Evolutionary conservation across 2,888 invertebrate genomes (phyloP).

Genomic region (Cryptocephalus primarius): DNA sequence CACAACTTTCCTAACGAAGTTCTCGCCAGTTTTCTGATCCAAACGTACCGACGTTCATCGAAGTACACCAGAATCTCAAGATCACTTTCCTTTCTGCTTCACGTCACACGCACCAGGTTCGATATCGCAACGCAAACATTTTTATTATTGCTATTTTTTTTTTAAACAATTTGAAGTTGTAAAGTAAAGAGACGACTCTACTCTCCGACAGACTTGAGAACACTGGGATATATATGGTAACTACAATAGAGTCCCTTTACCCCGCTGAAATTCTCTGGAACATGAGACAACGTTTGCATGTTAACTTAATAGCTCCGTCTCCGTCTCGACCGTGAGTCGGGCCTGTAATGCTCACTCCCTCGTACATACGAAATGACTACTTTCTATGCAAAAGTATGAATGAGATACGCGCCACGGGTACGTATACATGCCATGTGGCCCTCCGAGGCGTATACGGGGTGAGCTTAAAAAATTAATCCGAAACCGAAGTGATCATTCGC

Average conservation of each 20-base stretch:
- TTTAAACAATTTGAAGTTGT: no score
- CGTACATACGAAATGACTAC: constrained; percentile 43
- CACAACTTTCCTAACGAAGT: no score
- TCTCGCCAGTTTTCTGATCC: no score
- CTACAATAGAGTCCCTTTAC: constrained; percentile 36
- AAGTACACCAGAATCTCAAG: no score
- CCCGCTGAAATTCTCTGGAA: constrained; percentile 38
- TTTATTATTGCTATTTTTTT: no score
- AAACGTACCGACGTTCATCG: no score
- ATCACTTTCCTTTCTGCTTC: no score
- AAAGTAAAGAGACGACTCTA: constrained; percentile 23
- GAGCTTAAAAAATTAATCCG: neutral
- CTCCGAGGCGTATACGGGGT: constrained; percentile 17
- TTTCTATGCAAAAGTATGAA: constrained; percentile 52
- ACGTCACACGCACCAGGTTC: no score
- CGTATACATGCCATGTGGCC: constrained; percentile 34
- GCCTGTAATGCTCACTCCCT: constrained; percentile 28
- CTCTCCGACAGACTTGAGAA: constrained; percentile 40
- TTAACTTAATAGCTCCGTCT: constrained; percentile 35
- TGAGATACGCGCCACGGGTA: constrained; percentile 42
- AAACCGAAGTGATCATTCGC: no score
- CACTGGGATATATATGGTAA: constrained; percentile 41
- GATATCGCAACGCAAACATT: no score
- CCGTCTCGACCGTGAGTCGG: constrained; percentile 23
- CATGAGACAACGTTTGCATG: constrained; percentile 41